Evolutionary conservation across 23 tunicate genomes (phyloP), one percentile per base, ranked within the genome.

Genomic region (Trididemnum clinides): DNA sequence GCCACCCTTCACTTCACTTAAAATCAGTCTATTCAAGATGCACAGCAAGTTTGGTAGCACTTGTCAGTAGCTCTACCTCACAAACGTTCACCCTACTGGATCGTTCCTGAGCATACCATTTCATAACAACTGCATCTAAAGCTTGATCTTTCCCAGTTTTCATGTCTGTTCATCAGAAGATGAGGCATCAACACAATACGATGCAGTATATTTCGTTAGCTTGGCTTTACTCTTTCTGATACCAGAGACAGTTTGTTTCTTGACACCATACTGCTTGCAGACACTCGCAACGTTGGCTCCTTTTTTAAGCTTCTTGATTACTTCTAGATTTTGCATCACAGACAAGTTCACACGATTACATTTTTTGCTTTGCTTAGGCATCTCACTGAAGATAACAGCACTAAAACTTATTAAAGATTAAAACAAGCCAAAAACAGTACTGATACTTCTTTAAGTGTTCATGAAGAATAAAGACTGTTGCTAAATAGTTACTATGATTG

Each of bases 1-100:
- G 18, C 35, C 76, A 28, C 38, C 35, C 37, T 29, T 69, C 76
- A 32, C 76, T 69, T 30, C 38, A 35, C 76, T 69, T 69, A 69
- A 69, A 69, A 69, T 69, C 76, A 18, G 38, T 69, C 37, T 29
- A 29, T 30, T n/a, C 76, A 69, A 69, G 76, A 69, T 69, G 76
- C 28, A 37, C 76, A 69, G 76, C 76, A 69, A 62, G 76, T 69
- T 69, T 69, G 76, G 76, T 32, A 29, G 76, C 76, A 31, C 37
- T 37, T 69, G 35, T 5, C 76, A 69, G 37, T 32, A 69, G 38
- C 18, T 69, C 38, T 69, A 59, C 26, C 27, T 26, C 69, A 59
- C 69, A 26, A 12, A 59, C 69, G 27, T 59, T 59, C 26, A 59
- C 69, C 69, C 69, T 26, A 59, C 69, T 59, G 27, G 69, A 59